Percentiles rank a stretch among this genome's conserved stretches.
These are phyloP conservation scores for Epinotia brunnichana DNA, from an alignment of 2,888 invertebrate genomes.

Conservation along the genomic window DNA sequence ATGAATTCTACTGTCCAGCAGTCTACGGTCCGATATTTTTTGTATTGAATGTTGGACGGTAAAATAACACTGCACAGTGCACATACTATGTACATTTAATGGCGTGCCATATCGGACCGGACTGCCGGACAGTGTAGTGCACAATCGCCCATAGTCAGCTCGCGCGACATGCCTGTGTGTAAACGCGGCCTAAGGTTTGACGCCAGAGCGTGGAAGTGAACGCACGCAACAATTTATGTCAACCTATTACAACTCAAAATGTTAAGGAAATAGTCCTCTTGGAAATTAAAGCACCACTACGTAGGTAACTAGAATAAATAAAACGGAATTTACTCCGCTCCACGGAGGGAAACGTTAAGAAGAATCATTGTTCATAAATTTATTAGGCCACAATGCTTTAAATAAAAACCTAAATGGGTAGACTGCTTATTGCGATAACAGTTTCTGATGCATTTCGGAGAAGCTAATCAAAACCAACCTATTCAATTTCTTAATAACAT, in stretches of 20 bases:
- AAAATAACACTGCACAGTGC: too few relatives aligned
- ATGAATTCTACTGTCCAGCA: too few relatives aligned
- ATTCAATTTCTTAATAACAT: neutral
- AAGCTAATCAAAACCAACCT: neutral
- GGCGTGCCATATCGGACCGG: too few relatives aligned
- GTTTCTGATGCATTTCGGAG: conserved; percentile 11
- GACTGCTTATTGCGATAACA: conserved; percentile 11
- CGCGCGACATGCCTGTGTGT: neutral
- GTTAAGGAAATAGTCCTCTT: neutral
- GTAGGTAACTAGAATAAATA: neutral
- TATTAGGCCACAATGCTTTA: conserved; percentile 1
- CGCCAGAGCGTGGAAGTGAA: neutral
- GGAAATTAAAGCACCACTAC: neutral
- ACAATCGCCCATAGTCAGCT: too few relatives aligned
- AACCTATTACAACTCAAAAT: neutral
- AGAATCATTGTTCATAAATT: conserved; percentile 7
- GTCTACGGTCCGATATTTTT: too few relatives aligned
- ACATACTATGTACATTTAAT: too few relatives aligned
- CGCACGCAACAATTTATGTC: neutral
- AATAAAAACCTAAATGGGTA: conserved; percentile 12
- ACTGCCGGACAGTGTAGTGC: too few relatives aligned
- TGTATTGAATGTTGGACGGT: too few relatives aligned
- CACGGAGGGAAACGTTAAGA: neutral
- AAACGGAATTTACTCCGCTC: neutral
- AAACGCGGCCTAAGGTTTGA: neutral